These are phyloP conservation scores for Drosophila greeni DNA, from an alignment of 2,888 invertebrate species.

Conservation along the genomic window DNA sequence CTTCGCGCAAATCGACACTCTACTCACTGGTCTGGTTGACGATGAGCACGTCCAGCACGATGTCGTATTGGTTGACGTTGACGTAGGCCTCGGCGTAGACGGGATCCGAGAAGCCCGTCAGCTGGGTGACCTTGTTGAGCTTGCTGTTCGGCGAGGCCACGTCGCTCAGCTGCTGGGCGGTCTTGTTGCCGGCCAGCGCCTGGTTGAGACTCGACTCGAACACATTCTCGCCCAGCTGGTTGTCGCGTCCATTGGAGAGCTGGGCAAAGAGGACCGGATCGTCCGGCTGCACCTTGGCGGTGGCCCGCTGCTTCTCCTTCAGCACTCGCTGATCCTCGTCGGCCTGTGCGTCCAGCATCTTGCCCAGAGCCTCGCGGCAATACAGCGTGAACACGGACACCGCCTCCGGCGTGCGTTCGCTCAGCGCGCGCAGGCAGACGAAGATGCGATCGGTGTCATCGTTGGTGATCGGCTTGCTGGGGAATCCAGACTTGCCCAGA, in stretches of 20 bases:
- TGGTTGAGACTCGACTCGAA: slow-evolving; percentile 96
- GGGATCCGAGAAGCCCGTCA: slow-evolving; percentile 99
- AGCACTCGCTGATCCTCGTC: slow-evolving; percentile 80
- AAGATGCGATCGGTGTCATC: slow-evolving; percentile 95
- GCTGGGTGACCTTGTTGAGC: slow-evolving; percentile 91
- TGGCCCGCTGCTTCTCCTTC: slow-evolving; percentile 84
- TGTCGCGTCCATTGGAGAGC: slow-evolving; percentile 83
- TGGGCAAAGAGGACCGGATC: slow-evolving; percentile 92
- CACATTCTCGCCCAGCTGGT: slow-evolving; percentile 84
- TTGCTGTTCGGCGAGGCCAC: slow-evolving; percentile 81
- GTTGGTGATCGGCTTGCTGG: slow-evolving; percentile 91
- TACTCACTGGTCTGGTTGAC: slow-evolving; percentile 95
- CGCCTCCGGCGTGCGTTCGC: slow-evolving; percentile 84
- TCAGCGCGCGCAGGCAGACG: slow-evolving; percentile 87
- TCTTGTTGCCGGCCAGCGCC: slow-evolving; percentile 86
- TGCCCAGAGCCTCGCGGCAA: slow-evolving; percentile 88
- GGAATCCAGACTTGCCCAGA: slow-evolving; percentile 87
- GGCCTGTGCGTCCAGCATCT: slow-evolving; percentile 90
- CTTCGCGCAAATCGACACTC: neutral
- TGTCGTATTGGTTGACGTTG: slow-evolving; percentile 98
- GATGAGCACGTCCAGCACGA: slow-evolving; percentile 97
- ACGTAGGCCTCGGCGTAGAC: slow-evolving; percentile 99
- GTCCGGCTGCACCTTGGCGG: slow-evolving; percentile 88
- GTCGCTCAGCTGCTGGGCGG: slow-evolving; percentile 78
- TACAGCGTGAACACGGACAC: slow-evolving; percentile 85